Evolutionary conservation across 2,113 vertebrate genomes (phyloP), one percentile per base, ranked within the genome.

Genomic region (Prietella phreatophila): DNA sequence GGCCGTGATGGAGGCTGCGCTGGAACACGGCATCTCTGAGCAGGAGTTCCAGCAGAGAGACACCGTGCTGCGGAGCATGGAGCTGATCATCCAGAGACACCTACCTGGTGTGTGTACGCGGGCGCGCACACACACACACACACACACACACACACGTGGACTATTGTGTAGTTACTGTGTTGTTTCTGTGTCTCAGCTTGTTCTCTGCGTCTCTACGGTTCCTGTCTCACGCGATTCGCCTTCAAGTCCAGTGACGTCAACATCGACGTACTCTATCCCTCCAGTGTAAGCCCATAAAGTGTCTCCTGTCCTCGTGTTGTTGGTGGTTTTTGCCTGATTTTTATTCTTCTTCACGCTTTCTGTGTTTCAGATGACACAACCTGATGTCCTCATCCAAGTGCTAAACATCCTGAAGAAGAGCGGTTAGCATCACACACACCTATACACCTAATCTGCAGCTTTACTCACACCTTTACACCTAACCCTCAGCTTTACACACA

Each of bases 211-310:
- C 96, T 99, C 92, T 99, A 99, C 90, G 98, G 98, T 73, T 99
- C 97, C 2, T 99, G 97, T 93, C 95, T 98, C 89, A 97, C 97
- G 60, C 96, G 96, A 78, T 99, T 99, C 65, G 98, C 98, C 95
- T 97, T 99, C 94, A 98, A 98, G 95, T 96, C 92, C 73, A 99
- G 98, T 19, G 98, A 99, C 89, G 89, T 99, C 94, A 99, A 99
- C 94, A 97, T 99, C 71, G 98, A 99, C 88, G 96, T 99, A 92
- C 96, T 96, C 90, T 96, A 97, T 90, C 98, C 98, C 71, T 88
- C 96, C 80, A 96, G 95, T 91, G 98, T 99, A 89, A 94, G 97
- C 96, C 67, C 56, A 25, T 86, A 50, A 1, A 11, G 0, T 11
- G 30, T 0, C 20, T 10, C 5, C 0, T 17, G 36, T 42, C 27